These are phyloP conservation scores for Carassius carassius DNA, from an alignment of 2,113 vertebrate species.

Conservation along the genomic window DNA sequence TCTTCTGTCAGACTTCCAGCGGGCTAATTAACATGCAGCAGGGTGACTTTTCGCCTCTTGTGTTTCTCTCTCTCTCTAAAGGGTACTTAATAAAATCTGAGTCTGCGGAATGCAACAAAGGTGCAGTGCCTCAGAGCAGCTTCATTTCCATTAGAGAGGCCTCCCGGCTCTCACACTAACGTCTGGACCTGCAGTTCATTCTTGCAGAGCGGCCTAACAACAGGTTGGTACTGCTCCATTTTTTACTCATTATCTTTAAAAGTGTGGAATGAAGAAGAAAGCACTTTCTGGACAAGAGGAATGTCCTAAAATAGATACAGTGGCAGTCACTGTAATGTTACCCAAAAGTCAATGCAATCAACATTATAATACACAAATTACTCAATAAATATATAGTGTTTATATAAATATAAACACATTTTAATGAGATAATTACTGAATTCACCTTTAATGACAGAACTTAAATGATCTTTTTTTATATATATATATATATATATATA, in stretches of 20 bases:
- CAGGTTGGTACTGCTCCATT: constrained; percentile 34
- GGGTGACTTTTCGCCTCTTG: constrained; percentile 73
- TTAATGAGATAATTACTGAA: neutral
- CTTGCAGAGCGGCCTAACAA: constrained; percentile 65
- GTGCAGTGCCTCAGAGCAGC: constrained; percentile 58
- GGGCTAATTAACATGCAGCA: constrained; percentile 79
- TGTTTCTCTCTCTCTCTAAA: constrained; percentile 75
- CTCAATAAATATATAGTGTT: neutral
- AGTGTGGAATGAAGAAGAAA: neutral
- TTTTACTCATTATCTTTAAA: neutral
- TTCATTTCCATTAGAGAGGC: constrained; percentile 70
- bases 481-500: neutral
- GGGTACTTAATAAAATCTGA: constrained; percentile 80
- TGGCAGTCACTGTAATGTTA: neutral
- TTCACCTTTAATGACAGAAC: neutral
- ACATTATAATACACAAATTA: too few species aligned
- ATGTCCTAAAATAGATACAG: neutral
- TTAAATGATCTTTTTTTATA: neutral
- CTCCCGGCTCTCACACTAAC: constrained; percentile 67
- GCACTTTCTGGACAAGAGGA: neutral
- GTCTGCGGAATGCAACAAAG: constrained; percentile 73
- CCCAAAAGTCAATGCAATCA: neutral
- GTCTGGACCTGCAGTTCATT: constrained; percentile 70
- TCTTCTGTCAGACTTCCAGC: constrained; percentile 72
- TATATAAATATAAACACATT: neutral